Conservation (phyloP, 2,113 vertebrate genomes). For the Salvelinus namaycush region DNA sequence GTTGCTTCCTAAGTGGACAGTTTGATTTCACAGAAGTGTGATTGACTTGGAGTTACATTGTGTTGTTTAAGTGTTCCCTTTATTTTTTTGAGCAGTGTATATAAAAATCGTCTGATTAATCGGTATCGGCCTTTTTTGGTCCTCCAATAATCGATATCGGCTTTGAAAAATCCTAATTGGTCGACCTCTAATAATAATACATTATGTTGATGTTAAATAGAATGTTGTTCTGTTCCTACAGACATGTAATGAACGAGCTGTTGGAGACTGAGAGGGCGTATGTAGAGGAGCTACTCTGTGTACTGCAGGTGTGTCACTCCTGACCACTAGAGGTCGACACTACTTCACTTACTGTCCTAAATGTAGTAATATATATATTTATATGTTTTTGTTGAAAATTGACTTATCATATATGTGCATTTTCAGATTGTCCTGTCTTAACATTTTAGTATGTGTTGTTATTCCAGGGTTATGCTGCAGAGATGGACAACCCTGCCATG, state of each 20-base stretch:
- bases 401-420: too few relatives aligned
- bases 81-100: too few relatives aligned
- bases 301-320: slow-evolving; percentile 84
- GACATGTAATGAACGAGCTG: slow-evolving; percentile 97
- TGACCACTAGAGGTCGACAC: background rate
- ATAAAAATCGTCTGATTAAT: too few relatives aligned
- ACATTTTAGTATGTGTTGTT: background rate
- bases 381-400: too few relatives aligned
- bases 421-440: background rate
- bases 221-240: slow-evolving; percentile 51
- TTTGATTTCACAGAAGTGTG: too few relatives aligned
- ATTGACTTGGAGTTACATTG: too few relatives aligned
- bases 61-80: too few relatives aligned
- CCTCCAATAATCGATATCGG: too few relatives aligned
- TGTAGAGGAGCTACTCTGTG: slow-evolving; percentile 96
- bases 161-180: too few relatives aligned
- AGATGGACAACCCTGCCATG: slow-evolving; percentile 94
- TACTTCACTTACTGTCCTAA: background rate
- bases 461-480: slow-evolving; percentile 89
- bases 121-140: too few relatives aligned
- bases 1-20: too few relatives aligned
- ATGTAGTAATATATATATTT: too few relatives aligned
- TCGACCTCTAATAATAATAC: background rate
- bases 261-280: slow-evolving; percentile 94
- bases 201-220: background rate